Evolutionary conservation across 2,113 vertebrate genomes (phyloP), one percentile per base, ranked within the genome.

Genomic region (Microcebus tavaratra): DNA sequence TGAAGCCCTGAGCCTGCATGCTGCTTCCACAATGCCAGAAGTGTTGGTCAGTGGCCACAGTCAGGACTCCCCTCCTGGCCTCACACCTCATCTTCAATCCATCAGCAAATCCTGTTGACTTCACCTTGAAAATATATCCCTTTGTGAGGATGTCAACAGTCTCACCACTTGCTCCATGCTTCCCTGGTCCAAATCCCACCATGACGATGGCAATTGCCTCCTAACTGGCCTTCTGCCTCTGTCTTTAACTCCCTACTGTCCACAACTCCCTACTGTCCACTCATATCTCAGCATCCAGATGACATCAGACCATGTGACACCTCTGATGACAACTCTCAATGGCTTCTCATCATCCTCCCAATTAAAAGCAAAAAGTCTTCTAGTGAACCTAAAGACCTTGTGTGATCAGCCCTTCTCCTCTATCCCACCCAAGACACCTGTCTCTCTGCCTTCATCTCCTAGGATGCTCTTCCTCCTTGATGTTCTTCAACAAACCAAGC

Each of bases 351-450:
- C 72, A 88, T 29, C 13, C 8, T 83, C 61, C 55, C 29, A 45
- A 53, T 78, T 75, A 73, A 45, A 72, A 96, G 50, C 23, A 25
- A n/a, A 78, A 57, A 23, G 36, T 55, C 45, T 67, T 78, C 3
- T 0, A 1, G 42, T 17, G n/a, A 21, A 21, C 27, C 73, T n/a
- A 2, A 42, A 65, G 31, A 8, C 5, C 7, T 23, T 8, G 2
- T 21, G 10, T 15, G 48, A 53, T 14, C 34, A 48, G 67, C 23
- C 34, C 20, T 68, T 57, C 50, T 68, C 50, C 27, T 2, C n/a
- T 13, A 34, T 59, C 14, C 27, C 3, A 23, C 4, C 21, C 21
- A 17, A n/a, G n/a, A 48, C 25, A 18, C 36, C 14, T 2, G 11
- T 1, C 48, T 87, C 57, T 65, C 23, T 42, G 5, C 61, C 42